phyloP scores from a whole-genome alignment of 2,113 vertebrate genomes.

The Reinhardtius hippoglossoides region DNA sequence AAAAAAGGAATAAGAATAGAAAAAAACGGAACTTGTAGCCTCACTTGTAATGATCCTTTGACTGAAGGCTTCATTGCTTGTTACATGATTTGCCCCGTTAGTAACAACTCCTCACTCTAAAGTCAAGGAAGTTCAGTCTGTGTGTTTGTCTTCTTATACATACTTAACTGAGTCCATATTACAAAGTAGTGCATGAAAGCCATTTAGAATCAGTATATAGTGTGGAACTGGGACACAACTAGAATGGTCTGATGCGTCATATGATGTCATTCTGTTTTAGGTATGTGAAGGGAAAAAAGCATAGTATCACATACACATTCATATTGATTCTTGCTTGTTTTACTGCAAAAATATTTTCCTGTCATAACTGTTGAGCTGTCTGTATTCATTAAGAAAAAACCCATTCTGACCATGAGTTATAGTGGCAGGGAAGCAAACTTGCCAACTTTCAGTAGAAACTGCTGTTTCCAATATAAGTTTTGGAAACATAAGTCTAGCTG shows the following conservation, averaged over 20 bases:
- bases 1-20: too few species aligned
- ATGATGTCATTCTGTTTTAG: conserved; percentile 8
- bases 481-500: too few species aligned
- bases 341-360: neutral
- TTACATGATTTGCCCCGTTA: too few species aligned
- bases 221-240: neutral
- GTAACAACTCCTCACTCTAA: too few species aligned
- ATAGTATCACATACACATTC: neutral
- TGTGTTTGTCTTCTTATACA: too few species aligned
- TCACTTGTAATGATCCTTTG: too few species aligned
- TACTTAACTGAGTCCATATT: neutral
- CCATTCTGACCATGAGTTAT: neutral
- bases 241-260: neutral
- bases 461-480: neutral
- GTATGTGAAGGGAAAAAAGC: neutral
- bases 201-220: neutral
- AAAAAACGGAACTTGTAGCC: too few species aligned
- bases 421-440: neutral
- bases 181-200: neutral
- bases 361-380: too few species aligned
- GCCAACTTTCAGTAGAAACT: neutral
- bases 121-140: too few species aligned
- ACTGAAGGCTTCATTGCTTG: too few species aligned
- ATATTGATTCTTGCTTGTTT: conserved; percentile 3
- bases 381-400: neutral